A percentile compares a stretch with the other conserved stretches of the same genome.
Evolutionary conservation across 1,140 invertebrate genomes (phyloP).

Genomic region (Drosophila ohnishii): DNA sequence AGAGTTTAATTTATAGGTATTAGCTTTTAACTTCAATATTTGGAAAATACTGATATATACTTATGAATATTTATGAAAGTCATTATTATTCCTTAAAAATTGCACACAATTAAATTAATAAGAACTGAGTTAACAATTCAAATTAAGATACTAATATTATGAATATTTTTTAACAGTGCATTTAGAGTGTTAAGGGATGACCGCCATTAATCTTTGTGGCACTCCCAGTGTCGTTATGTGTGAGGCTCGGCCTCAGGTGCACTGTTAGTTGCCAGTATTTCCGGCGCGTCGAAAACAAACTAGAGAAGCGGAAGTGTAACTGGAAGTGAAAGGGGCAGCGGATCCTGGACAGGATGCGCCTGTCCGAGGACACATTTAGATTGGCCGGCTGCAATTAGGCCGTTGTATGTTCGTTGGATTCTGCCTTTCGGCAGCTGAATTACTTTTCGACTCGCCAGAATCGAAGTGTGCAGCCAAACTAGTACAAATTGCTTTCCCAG

Average conservation of each 20-base stretch:
- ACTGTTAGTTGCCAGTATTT: constrained; percentile 16
- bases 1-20: neutral
- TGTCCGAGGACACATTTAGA: constrained; percentile 18
- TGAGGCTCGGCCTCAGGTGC: constrained; percentile 27
- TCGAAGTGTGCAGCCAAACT: constrained; percentile 14
- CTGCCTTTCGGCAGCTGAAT: constrained; percentile 9
- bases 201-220: constrained; percentile 33
- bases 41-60: neutral
- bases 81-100: too few species aligned
- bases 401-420: neutral
- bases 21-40: neutral
- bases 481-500: constrained; percentile 50
- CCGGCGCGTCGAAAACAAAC: constrained; percentile 24
- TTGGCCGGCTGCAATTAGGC: constrained; percentile 34
- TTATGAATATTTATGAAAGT: neutral
- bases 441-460: constrained; percentile 24
- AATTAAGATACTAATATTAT: neutral
- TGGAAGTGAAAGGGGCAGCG: constrained; percentile 9
- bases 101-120: too few species aligned
- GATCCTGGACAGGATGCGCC: constrained; percentile 9
- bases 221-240: constrained; percentile 19
- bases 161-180: neutral
- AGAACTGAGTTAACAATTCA: too few species aligned
- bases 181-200: neutral
- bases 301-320: neutral